These are phyloP conservation scores for Vanacampus margaritifer DNA, from an alignment of 2,113 vertebrate genomes.

Conservation along the genomic window DNA sequence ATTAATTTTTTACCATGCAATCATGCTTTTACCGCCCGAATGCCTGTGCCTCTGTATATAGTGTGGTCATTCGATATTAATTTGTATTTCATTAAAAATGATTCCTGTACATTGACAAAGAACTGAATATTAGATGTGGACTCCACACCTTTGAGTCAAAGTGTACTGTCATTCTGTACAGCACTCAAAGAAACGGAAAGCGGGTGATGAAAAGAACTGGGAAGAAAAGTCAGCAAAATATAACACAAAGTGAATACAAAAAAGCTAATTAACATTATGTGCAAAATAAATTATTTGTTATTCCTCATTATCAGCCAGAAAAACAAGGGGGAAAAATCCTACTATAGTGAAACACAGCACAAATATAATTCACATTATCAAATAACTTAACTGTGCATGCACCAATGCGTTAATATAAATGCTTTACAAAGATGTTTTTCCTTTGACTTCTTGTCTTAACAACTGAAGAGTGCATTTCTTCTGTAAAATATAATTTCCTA, in stretches of 20 bases:
- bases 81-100: conserved; percentile 63
- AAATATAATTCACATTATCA: conserved; percentile 75
- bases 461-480: conserved; percentile 44
- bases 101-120: conserved; percentile 72
- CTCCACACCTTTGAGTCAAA: conserved; percentile 60
- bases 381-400: conserved; percentile 77
- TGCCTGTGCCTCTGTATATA: conserved; percentile 72
- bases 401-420: conserved; percentile 75
- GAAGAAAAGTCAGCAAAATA: conserved; percentile 36
- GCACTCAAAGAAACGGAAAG: conserved; percentile 45
- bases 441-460: conserved; percentile 35
- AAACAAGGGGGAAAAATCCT: conserved; percentile 61
- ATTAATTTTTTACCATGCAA: conserved; percentile 67
- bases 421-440: conserved; percentile 71
- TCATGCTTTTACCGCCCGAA: conserved; percentile 76
- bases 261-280: conserved; percentile 66
- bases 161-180: conserved; percentile 70
- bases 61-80: conserved; percentile 66
- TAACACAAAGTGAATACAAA: conserved; percentile 53
- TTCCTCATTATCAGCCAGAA: conserved; percentile 58
- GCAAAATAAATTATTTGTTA: conserved; percentile 67
- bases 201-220: conserved; percentile 43
- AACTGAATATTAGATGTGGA: conserved; percentile 58
- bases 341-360: conserved; percentile 76
- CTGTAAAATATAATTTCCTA: conserved; percentile 36